Conservation (phyloP, 1,140 invertebrate genomes). For the Drosophila arawakana region DNA sequence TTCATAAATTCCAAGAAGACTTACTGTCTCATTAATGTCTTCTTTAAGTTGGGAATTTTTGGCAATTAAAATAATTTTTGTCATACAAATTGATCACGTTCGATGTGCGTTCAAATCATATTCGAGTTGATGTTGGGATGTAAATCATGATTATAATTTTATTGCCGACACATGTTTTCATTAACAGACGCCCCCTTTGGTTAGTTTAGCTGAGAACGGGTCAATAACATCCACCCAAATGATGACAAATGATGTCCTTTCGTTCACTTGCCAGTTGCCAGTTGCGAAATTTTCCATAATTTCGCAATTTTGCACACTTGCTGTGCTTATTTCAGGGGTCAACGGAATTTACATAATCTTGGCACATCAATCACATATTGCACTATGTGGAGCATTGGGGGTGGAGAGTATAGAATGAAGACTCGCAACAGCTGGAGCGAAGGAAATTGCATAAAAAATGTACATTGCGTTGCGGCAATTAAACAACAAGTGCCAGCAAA, state of each 20-base stretch:
- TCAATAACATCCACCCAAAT: constrained; percentile 41
- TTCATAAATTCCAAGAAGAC: constrained; percentile 23
- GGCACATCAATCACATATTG: constrained; percentile 64
- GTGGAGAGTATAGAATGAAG: no score
- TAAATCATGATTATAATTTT: constrained; percentile 79
- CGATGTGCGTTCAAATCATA: constrained; percentile 39
- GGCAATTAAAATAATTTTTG: constrained; percentile 59
- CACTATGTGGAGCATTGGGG: neutral
- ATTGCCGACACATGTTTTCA: constrained; percentile 78
- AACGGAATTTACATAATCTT: constrained; percentile 68
- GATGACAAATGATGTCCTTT: constrained; percentile 69
- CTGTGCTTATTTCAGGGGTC: constrained; percentile 8
- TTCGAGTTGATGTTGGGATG: constrained; percentile 44
- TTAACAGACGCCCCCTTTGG: constrained; percentile 41
- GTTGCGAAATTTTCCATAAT: constrained; percentile 72
- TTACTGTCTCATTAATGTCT: constrained; percentile 36
- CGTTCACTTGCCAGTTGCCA: constrained; percentile 40
- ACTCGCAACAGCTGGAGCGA: neutral
- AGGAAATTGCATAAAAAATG: constrained; percentile 42
- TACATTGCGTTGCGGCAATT: constrained; percentile 64
- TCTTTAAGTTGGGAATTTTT: neutral
- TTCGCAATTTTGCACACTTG: constrained; percentile 74
- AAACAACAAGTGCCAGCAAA: constrained; percentile 55
- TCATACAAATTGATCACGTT: constrained; percentile 57
- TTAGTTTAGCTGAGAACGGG: neutral